Base-by-base conservation (phyloP, 1,140 invertebrate genomes). In the Aphis gossypii region DNA sequence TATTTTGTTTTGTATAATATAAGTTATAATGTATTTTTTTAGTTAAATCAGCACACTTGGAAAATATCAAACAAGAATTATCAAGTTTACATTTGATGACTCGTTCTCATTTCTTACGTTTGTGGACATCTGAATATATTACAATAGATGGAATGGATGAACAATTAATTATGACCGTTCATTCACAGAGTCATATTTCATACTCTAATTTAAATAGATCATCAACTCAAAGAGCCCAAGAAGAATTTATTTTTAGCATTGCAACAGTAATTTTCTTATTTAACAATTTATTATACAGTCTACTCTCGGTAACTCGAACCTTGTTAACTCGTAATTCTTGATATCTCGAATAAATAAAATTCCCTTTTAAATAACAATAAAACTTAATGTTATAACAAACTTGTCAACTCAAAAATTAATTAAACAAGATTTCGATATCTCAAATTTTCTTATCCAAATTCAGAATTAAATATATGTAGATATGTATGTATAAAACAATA, bases 211-310 rank as follows among this genome's bases (percentile, higher is more conserved):
- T 93, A 14, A 93, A 93, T 56, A 21, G 0, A 44, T 38, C 35
- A 21, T 93, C 92, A 2, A 41, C 48, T 20, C 92, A 93, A 84
- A 35, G 20, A 41, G 11, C 35, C 0, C n/a, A 56, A 54, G 82
- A 93, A 56, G 92, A 93, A 93, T 93, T 93, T 56, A 86, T 93
- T 25, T 93, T 93, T 23, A 56, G 92, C 23, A 86, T 93, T 84
- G 92, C 92, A n/a, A 93, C 82, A 38, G 92, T 93, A 90, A 90
- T 89, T 51, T 88, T 20, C 18, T 35, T 87, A 0, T 48, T 48
- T 20, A 48, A 76, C 4, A 76, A 76, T 76, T n/a, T n/a, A 20
- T n/a, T 35, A 18, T n/a, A 41, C 38, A 41, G 38, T 41, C 38
- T 2, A 3, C 38, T 41, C 38, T 41, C 38, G 38, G 38, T 41